These are phyloP conservation scores for Hypothenemus hampei DNA, from an alignment of 1,140 invertebrate genomes.

Conservation along the genomic window DNA sequence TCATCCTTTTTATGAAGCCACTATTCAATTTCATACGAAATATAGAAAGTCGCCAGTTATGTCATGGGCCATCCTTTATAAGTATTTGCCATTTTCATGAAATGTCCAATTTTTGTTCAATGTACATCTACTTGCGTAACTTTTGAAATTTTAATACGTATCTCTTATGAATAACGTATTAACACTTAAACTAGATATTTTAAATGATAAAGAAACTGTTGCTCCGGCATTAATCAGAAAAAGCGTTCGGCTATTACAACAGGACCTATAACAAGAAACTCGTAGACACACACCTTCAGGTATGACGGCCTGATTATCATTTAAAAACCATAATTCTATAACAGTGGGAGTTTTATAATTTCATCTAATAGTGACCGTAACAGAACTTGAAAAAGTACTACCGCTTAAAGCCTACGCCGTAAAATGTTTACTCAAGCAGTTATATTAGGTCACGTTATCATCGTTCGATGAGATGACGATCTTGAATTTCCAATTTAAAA, in stretches of 20 bases:
- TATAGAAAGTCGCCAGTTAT: background rate
- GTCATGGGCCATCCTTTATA: background rate
- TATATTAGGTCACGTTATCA: no score
- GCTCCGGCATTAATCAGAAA: constrained; percentile 12
- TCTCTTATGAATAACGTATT: background rate
- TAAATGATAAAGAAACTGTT: background rate
- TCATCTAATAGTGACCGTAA: constrained; percentile 21
- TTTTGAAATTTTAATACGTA: background rate
- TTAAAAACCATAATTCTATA: constrained; percentile 27
- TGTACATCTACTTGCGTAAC: background rate
- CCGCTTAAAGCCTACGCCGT: constrained; percentile 7
- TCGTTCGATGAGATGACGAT: no score
- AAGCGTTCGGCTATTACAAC: constrained; percentile 21
- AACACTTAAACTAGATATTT: constrained; percentile 6
- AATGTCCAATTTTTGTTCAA: background rate
- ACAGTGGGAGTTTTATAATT: constrained; percentile 27
- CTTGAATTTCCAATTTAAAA: no score
- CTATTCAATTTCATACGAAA: constrained; percentile 23
- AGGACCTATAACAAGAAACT: constrained; percentile 12
- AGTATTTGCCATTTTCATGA: constrained; percentile 1
- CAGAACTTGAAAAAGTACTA: constrained; percentile 13
- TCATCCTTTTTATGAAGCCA: background rate
- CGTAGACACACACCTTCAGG: constrained; percentile 23
- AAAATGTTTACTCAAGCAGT: no score
- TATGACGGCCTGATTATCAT: constrained; percentile 22